Base-by-base conservation (phyloP, 1,140 invertebrate genomes). In the Drosophila dunni region DNA sequence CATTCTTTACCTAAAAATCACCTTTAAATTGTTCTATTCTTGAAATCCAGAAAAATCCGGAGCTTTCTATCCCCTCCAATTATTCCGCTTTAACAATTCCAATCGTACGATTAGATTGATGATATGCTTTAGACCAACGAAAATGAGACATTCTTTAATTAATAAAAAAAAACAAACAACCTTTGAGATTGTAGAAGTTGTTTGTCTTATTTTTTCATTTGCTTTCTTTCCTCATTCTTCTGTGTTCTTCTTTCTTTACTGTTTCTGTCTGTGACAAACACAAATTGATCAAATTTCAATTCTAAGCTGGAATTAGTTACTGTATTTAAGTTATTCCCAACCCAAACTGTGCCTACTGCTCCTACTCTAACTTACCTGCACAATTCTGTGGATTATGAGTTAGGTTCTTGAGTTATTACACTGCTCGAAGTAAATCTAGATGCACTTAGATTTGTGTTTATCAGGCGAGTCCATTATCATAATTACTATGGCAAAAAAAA, bases 401-500 rank as follows among this genome's bases (percentile, higher is more conserved):
- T 2, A 29, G 24, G 24, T 29, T 29, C 24, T 29, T 29, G 24
- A 29, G 24, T 29, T 29, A 29, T 29, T 29, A 29, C 24, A 29
- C 24, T 29, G 24, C 3, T 6, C 4, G 6, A 29, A 29, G 5
- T 5, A 29, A 29, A 40, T 5, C 10, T 53, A 53, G 15, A 53
- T 53, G 33, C 33, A 53, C 50, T 34, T 51, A 33, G 17, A 7
- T 60, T 17, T 11, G 57, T 17, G 9, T 50, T 40, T 67, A 67
- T 50, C 45, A 34, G 6, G 9, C 34, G 36, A 20, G 10, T 13
- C 11, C 40, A 42, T 42, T 42, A 42, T 42, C 17, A 9, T 45
- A 20, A 57, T 67, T 66, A 40, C 60, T 45, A 57, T 40, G 4
- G 46, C 44, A 33, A n/a, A n/a, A 20, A 48, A 40, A 20, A 13